These are phyloP conservation scores for Mizuhopecten yessoensis DNA, from an alignment of 1,140 invertebrate genomes.

Conservation along the genomic window DNA sequence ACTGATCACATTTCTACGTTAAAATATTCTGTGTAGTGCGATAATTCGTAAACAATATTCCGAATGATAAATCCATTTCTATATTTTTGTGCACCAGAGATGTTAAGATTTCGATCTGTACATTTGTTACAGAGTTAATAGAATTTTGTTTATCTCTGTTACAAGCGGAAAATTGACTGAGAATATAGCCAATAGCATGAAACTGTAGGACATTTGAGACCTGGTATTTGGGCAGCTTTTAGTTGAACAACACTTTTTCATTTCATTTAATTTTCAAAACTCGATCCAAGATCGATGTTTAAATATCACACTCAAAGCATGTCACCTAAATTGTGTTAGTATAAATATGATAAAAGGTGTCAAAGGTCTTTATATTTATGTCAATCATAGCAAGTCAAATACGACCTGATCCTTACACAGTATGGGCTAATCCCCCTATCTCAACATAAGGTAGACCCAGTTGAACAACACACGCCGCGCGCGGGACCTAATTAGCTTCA, in stretches of 20 bases:
- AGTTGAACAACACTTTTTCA: conserved; percentile 20
- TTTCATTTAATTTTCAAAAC: not conserved
- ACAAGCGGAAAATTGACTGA: too few species aligned
- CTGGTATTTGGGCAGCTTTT: not conserved
- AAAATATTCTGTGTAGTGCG: too few species aligned
- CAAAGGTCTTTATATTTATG: not conserved
- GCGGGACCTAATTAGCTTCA: not conserved
- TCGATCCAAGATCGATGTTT: not conserved
- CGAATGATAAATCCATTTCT: too few species aligned
- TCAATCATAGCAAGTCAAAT: not conserved
- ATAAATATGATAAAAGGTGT: not conserved
- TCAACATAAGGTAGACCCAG: not conserved
- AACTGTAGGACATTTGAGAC: not conserved
- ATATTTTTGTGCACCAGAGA: too few species aligned
- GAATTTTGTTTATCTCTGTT: too few species aligned
- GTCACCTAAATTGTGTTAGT: not conserved
- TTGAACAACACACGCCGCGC: conserved; percentile 26
- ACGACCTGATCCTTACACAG: not conserved
- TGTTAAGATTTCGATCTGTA: too few species aligned
- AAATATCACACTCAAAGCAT: not conserved
- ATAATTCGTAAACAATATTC: too few species aligned
- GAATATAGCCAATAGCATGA: too few species aligned
- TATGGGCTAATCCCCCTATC: not conserved
- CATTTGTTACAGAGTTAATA: too few species aligned
- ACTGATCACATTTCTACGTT: too few species aligned